A percentile compares a stretch with the other conserved stretches of the same genome.
These are phyloP conservation scores for Drosophila subquinaria DNA, from an alignment of 2,888 invertebrate species.

Conservation along the genomic window DNA sequence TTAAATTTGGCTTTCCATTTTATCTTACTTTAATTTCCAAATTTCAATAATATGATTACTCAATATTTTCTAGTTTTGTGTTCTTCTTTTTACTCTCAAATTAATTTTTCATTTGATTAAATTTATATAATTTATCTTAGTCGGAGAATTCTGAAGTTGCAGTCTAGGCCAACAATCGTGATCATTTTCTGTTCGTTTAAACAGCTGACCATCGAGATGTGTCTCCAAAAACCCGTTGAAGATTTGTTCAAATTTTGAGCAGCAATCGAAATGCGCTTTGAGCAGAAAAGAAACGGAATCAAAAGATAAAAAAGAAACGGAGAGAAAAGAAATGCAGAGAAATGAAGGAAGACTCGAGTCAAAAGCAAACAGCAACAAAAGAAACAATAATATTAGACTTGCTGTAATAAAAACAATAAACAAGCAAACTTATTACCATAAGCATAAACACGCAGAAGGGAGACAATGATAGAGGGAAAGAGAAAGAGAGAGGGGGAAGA, in stretches of 20 bases:
- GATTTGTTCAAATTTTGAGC: conserved; percentile 30
- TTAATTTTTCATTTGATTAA: too few relatives aligned
- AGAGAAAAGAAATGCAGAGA: conserved; percentile 32
- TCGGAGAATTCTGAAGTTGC: too few relatives aligned
- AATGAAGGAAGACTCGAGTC: conserved; percentile 59
- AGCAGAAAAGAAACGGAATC: conserved; percentile 28
- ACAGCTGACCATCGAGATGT: conserved; percentile 2
- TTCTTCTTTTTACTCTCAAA: too few relatives aligned
- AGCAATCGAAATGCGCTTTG: conserved; percentile 31
- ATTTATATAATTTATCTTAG: too few relatives aligned
- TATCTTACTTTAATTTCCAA: too few relatives aligned
- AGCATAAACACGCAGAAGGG: conserved; percentile 63
- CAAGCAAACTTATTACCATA: conserved; percentile 76
- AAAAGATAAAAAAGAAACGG: conserved; percentile 18
- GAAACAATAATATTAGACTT: conserved; percentile 39
- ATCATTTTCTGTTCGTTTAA: too few relatives aligned
- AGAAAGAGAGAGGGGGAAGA: background rate
- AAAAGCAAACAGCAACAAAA: conserved; percentile 36
- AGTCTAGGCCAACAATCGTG: too few relatives aligned
- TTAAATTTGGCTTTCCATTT: too few relatives aligned
- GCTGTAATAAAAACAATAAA: conserved; percentile 68
- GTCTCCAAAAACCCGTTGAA: conserved; percentile 41
- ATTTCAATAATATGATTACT: too few relatives aligned
- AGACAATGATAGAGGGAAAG: background rate
- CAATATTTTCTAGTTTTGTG: too few relatives aligned